These are phyloP conservation scores for Drosophila nigricruria DNA, from an alignment of 2,888 invertebrate species.

Conservation along the genomic window DNA sequence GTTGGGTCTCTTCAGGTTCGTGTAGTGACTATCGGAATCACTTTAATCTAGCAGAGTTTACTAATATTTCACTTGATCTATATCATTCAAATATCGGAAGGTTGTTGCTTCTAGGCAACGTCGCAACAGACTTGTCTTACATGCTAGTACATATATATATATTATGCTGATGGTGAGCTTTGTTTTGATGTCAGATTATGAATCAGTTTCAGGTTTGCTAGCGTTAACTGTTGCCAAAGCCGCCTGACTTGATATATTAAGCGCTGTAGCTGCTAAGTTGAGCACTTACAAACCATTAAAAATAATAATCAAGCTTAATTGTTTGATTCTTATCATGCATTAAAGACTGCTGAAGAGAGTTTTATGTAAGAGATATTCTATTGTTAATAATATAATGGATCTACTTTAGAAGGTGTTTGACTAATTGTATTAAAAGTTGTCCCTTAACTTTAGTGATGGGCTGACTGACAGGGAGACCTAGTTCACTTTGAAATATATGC, in stretches of 20 bases:
- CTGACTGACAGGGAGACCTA: background rate
- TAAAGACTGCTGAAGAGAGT: background rate
- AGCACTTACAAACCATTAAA: slow-evolving; percentile 10
- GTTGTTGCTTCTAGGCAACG: background rate
- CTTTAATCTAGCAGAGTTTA: background rate
- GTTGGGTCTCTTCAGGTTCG: background rate
- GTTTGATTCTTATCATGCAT: slow-evolving; percentile 3
- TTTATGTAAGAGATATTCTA: background rate
- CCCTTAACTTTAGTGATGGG: background rate
- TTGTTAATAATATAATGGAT: background rate
- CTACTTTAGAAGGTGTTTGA: background rate
- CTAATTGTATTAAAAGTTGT: background rate
- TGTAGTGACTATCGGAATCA: background rate
- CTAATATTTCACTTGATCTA: background rate
- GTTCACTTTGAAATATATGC: background rate
- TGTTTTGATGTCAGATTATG: background rate
- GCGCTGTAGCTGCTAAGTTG: background rate
- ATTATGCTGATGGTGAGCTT: slow-evolving; percentile 4
- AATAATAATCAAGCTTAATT: slow-evolving; percentile 4
- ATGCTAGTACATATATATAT: slow-evolving; percentile 11
- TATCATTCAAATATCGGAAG: background rate
- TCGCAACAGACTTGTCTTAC: background rate
- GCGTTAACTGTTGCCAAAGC: background rate
- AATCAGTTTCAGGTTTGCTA: slow-evolving; percentile 12
- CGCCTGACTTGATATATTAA: background rate